Evolutionary conservation across 1,140 invertebrate genomes (phyloP), one percentile per base, ranked within the genome.

Genomic region (Ephestia elutella): DNA sequence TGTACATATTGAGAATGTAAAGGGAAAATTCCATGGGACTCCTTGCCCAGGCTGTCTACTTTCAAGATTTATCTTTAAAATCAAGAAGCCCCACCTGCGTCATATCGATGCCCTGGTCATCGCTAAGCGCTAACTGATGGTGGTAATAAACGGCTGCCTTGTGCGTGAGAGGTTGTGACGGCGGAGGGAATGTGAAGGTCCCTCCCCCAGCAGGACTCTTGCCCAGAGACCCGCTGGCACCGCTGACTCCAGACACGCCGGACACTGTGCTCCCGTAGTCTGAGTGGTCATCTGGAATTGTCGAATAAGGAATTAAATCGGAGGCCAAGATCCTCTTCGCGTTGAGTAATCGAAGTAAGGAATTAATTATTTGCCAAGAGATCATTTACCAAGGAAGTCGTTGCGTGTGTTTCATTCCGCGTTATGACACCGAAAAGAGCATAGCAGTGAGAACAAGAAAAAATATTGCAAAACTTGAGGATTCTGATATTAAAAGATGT

Each of bases 71-170:
- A 19, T 19, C 50, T 21, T 55, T 9, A 10, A 32, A 10, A 32
- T 32, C 3, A 10, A 32, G 11, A 44, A 15, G 15, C n/a, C 15
- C 15, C 51, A 92, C 92, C 90, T 94, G 93, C 58, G 92, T 93
- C 89, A 93, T 91, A 84, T 93, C 92, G 65, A 93, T 93, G 57
- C 92, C 92, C 80, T 93, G 92, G 72, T 93, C 92, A 68, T 93
- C 92, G 65, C 93, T 93, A 54, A 94, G 86, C 56, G 93, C 93
- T 59, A 93, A 85, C 80, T 94, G 93, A 66, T 94, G 93, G 66
- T 94, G 93, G 77, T 94, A 94, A 76, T 93, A 93, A 0, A 93
- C 92, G 0, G 93, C 92, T 0, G 92, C 92, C 71, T 93, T 93
- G 70, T 93, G 92, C 8, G 92, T 93, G 55, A 93, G 89, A 0